Evolutionary conservation across 2,113 vertebrate genomes (phyloP), one percentile per base, ranked within the genome.

Genomic region (Oreotrochilus melanogaster): DNA sequence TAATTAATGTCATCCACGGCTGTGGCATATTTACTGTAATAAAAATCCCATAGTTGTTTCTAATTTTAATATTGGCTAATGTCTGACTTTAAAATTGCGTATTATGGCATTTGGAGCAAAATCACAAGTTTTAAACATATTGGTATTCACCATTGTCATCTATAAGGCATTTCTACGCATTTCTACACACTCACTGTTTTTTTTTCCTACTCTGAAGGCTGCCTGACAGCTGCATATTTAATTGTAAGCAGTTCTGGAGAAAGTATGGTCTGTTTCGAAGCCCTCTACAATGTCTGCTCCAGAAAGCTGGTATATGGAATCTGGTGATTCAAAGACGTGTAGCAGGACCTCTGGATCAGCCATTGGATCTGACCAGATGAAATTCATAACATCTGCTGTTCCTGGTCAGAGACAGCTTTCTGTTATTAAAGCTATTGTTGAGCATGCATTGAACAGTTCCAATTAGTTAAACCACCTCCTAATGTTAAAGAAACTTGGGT

Each of bases 401-500:
- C 70, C 93, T 35, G 86, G 25, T 53, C 60, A 88, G 96, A 50
- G 64, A 73, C 72, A 60, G 90, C 51, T 90, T 53, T 95, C 90
- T 97, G 95, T 97, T 97, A 90, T 94, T 97, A 96, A 97, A 98
- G 98, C 97, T 98, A 97, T 71, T 97, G 86, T 81, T 86, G 95
- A 95, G 69, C 23, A 61, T 61, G 93, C 94, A 96, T 84, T 92
- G 91, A 97, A 84, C 83, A 70, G 90, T 94, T 94, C 51, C 93
- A 97, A 84, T 95, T 94, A 97, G 93, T 93, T 95, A 96, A 96
- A 92, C 92, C 96, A 97, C 94, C 94, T 97, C 71, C 88, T 87
- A 88, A 92, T 27, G 64, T 92, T 96, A 91, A 89, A 83, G 91
- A 80, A 96, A 83, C 89, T 94, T 88, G 56, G 18, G 86, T 84